These are phyloP conservation scores for Scaptomyza tumidula DNA, from an alignment of 2,888 invertebrate species.

Conservation along the genomic window DNA sequence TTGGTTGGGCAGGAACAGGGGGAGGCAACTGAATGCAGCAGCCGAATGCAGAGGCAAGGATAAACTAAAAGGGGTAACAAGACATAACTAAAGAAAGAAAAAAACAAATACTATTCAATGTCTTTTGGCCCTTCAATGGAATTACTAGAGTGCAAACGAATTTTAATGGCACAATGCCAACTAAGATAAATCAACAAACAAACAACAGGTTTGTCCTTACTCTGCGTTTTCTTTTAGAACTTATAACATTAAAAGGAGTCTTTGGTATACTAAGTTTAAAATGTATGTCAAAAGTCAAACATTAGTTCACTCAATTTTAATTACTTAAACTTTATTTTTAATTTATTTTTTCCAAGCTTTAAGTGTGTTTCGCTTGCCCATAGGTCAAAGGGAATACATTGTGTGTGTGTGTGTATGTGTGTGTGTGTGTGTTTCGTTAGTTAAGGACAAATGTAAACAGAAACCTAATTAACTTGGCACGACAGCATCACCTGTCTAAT, in stretches of 20 bases:
- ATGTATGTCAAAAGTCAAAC: too few relatives aligned
- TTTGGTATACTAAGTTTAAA: too few relatives aligned
- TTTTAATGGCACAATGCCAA: too few relatives aligned
- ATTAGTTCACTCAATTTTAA: too few relatives aligned
- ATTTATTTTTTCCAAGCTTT: too few relatives aligned
- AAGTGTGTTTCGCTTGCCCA: neutral
- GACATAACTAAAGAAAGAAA: neutral
- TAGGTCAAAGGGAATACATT: neutral
- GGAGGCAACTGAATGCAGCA: neutral
- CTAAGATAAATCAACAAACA: too few relatives aligned
- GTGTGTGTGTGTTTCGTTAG: neutral
- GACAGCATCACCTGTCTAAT: neutral
- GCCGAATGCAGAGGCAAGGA: constrained; percentile 5
- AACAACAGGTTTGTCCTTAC: too few relatives aligned
- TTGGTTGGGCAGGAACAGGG: neutral
- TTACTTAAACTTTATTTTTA: too few relatives aligned
- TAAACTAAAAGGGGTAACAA: neutral
- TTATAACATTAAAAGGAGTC: too few relatives aligned
- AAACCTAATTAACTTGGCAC: constrained; percentile 8
- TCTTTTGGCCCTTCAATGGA: neutral
- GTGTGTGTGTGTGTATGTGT: neutral
- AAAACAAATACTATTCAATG: neutral
- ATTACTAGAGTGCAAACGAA: neutral
- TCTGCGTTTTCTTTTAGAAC: too few relatives aligned
- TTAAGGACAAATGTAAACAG: constrained; percentile 1